Evolutionary conservation across 2,113 vertebrate genomes (phyloP), one percentile per base, ranked within the genome.

Genomic region (Natator depressus): DNA sequence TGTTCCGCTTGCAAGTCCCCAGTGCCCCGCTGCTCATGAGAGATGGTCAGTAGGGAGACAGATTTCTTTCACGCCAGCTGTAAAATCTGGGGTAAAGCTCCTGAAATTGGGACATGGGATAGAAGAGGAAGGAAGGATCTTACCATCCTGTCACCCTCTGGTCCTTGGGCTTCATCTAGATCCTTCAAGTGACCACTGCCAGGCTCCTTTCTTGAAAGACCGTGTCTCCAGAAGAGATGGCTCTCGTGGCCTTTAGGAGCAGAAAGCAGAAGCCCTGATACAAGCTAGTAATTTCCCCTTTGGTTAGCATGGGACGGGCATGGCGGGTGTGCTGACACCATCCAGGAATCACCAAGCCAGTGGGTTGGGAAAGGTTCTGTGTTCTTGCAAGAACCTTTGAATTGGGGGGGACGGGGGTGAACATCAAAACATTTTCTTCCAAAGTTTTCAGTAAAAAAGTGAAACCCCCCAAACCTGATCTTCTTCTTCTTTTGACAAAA

Each of bases 141-240:
- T 1, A 0, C 0, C 0, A 13, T 35, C 1, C 0, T 29, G 46
- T 22, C 76, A n/a, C 17, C 16, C 8, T n/a, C 35, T 20, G 65
- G 7, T 19, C 35, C 65, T 35, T 19, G 75, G 80, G 24, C 88
- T 91, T 89, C 82, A 35, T 84, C 27, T 29, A 12, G 20, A 42
- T 24, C 65, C 16, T 25, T 22, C 10, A 76, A 24, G 7, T 72
- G 57, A 72, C 65, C 9, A 5, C 5, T 24, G 38, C 24, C 2
- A 25, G 16, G 10, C 9, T 20, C 69, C 42, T n/a, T 42, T 88
- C 69, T 78, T 1, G 49, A 80, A 49, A 35, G 20, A 27, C 72
- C 38, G 2, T 24, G n/a, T 76, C 19, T 20, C 38, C 69, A 25
- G 24, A 42, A 1, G 38, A 75, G 38, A 19, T 11, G 72, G 17